These are phyloP conservation scores for Apis cerana DNA, from an alignment of 1,140 invertebrate genomes.

Conservation along the genomic window DNA sequence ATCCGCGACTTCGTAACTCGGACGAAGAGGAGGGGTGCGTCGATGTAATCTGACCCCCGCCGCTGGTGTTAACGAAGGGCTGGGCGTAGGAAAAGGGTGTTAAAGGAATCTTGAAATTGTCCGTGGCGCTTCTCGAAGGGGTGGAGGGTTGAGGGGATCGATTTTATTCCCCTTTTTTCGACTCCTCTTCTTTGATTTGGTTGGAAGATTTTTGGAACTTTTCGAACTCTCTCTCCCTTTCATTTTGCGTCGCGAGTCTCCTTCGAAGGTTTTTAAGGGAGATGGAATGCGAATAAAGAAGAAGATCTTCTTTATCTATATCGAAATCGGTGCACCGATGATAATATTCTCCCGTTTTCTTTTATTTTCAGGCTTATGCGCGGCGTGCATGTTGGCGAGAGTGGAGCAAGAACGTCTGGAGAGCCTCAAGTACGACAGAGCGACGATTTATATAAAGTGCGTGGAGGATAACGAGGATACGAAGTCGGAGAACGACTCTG, in stretches of 20 bases:
- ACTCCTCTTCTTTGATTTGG: not conserved
- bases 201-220: too few relatives aligned
- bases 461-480: slow-evolving; percentile 75
- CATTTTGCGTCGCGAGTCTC: too few relatives aligned
- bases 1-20: slow-evolving; percentile 40
- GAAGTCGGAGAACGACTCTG: slow-evolving; percentile 68
- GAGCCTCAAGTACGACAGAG: slow-evolving; percentile 77
- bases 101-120: slow-evolving; percentile 46
- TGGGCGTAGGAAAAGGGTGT: slow-evolving; percentile 21
- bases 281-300: too few relatives aligned
- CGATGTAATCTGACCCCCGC: slow-evolving; percentile 54
- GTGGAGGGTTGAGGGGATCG: not conserved
- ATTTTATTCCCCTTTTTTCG: not conserved
- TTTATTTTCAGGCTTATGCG: slow-evolving; percentile 72
- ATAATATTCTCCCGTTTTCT: slow-evolving; percentile 1
- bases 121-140: not conserved
- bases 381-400: slow-evolving; percentile 72
- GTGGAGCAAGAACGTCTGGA: slow-evolving; percentile 75
- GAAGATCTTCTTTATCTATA: too few relatives aligned
- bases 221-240: too few relatives aligned
- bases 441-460: slow-evolving; percentile 77
- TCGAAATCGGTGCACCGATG: not conserved
- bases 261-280: too few relatives aligned
- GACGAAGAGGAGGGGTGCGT: slow-evolving; percentile 5
- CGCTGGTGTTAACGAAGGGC: slow-evolving; percentile 25